These are phyloP conservation scores for Cichlasoma orientale DNA, from an alignment of 2,797 vertebrate species.

Conservation along the genomic window DNA sequence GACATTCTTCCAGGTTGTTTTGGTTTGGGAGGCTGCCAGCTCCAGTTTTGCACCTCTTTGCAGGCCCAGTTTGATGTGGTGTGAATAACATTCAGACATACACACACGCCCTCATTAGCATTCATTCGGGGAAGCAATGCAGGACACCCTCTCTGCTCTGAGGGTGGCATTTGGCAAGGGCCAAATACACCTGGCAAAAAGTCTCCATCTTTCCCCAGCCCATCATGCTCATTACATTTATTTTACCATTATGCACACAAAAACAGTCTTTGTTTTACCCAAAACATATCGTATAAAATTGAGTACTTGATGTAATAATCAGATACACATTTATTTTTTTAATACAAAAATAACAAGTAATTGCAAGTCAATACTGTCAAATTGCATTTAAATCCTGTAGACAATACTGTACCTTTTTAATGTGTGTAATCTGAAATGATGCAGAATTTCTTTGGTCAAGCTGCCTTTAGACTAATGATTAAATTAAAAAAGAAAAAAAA, in stretches of 20 bases:
- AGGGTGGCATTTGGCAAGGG: constrained; percentile 85
- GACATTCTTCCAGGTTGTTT: constrained; percentile 86
- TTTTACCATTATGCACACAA: constrained; percentile 42
- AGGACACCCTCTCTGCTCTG: constrained; percentile 79
- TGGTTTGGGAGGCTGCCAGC: constrained; percentile 83
- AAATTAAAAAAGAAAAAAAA: constrained; percentile 42
- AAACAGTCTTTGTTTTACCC: constrained; percentile 51
- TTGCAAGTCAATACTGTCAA: constrained; percentile 22
- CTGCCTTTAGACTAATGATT: constrained; percentile 54
- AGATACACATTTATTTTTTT: constrained; percentile 25
- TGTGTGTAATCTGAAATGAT: constrained; percentile 39
- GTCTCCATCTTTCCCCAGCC: constrained; percentile 45
- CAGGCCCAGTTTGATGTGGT: constrained; percentile 85
- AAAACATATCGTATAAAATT: constrained; percentile 24
- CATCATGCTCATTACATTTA: constrained; percentile 58
- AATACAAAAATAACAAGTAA: constrained; percentile 1
- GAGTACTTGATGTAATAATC: constrained; percentile 23
- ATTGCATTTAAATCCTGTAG: not conserved
- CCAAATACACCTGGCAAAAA: constrained; percentile 83
- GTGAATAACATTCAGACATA: constrained; percentile 86
- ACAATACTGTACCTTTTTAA: not conserved
- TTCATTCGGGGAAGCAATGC: constrained; percentile 76
- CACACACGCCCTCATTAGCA: constrained; percentile 81
- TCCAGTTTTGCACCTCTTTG: constrained; percentile 84
- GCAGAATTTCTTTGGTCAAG: constrained; percentile 12